These are phyloP conservation scores for Ptychochromis oligacanthus DNA, from an alignment of 2,113 vertebrate species.

Conservation along the genomic window DNA sequence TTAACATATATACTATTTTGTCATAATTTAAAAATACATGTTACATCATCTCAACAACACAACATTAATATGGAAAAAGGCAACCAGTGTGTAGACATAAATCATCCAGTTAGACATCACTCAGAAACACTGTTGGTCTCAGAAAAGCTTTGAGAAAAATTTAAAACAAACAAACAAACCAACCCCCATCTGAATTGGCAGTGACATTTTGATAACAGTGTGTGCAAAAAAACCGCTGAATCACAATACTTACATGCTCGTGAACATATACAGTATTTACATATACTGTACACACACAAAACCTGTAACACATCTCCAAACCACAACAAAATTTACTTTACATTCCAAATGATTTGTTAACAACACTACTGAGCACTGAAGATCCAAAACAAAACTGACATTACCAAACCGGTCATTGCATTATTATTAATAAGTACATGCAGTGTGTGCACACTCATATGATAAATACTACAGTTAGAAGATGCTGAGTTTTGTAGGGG, in stretches of 20 bases:
- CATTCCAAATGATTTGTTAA: not conserved
- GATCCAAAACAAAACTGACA: not conserved
- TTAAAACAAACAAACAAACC: no score
- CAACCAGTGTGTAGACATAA: slow-evolving; percentile 3
- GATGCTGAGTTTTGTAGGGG: not conserved
- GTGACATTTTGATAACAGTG: slow-evolving; percentile 31
- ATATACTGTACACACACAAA: not conserved
- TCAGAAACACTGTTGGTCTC: slow-evolving; percentile 1
- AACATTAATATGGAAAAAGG: slow-evolving; percentile 22
- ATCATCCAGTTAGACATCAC: not conserved
- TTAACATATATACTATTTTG: slow-evolving; percentile 18
- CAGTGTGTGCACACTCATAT: not conserved
- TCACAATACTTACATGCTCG: not conserved
- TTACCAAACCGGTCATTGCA: not conserved
- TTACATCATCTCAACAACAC: slow-evolving; percentile 12
- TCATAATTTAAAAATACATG: slow-evolving; percentile 22
- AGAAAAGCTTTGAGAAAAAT: slow-evolving; percentile 13
- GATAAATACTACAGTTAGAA: not conserved
- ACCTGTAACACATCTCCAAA: not conserved
- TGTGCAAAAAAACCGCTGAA: slow-evolving; percentile 19
- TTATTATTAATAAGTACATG: not conserved
- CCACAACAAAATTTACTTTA: not conserved
- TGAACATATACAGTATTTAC: not conserved
- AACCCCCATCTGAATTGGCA: slow-evolving; percentile 59
- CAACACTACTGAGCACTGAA: not conserved